Percentiles rank a stretch among this genome's conserved stretches.
Evolutionary conservation across 2,113 vertebrate species (phyloP).

Genomic region (Grammatotria lemairii): DNA sequence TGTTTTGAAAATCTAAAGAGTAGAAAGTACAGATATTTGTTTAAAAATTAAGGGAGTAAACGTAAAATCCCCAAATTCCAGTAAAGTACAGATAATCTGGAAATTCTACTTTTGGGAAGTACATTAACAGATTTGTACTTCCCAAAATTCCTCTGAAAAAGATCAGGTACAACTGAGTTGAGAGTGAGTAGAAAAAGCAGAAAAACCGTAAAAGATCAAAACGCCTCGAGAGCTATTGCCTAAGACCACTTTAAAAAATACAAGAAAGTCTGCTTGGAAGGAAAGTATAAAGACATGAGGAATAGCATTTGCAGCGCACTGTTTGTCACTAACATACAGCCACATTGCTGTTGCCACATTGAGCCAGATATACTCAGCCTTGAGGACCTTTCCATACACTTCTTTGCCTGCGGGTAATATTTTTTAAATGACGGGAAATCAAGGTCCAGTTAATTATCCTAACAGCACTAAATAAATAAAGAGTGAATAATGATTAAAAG

Average conservation of each 20-base stretch:
- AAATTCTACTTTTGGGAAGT: background rate
- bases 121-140: background rate
- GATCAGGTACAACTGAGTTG: background rate
- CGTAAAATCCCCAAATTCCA: fast-evolving
- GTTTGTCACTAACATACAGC: fast-evolving
- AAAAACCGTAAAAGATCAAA: background rate
- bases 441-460: background rate
- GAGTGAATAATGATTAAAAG: background rate
- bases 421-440: fast-evolving
- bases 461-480: background rate
- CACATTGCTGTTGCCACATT: background rate
- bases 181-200: background rate
- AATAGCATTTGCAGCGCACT: background rate
- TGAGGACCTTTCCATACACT: background rate
- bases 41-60: background rate
- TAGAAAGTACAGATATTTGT: background rate
- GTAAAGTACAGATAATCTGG: background rate
- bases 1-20: background rate
- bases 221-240: background rate
- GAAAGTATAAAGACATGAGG: background rate
- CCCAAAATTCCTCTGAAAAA: background rate
- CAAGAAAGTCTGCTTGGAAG: background rate
- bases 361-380: background rate
- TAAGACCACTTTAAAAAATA: background rate
- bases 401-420: background rate